phyloP scores from a whole-genome alignment of 2,113 vertebrate genomes.

The Echinops telfairi region DNA sequence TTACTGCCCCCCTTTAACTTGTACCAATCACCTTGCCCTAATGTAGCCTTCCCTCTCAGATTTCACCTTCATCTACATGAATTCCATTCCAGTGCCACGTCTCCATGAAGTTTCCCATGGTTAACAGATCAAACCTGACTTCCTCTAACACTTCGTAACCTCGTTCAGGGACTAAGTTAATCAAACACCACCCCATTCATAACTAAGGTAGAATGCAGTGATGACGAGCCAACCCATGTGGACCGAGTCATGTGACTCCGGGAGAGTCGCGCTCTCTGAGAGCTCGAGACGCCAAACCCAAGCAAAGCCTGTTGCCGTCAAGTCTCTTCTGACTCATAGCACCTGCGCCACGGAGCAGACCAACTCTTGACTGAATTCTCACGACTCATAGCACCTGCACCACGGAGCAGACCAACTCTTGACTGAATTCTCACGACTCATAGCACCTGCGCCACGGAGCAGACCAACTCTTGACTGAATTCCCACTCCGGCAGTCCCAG shows the following conservation, averaged over 20 bases:
- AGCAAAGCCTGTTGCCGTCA: background rate
- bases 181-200: background rate
- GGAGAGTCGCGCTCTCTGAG: background rate
- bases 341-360: background rate
- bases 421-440: background rate
- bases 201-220: background rate
- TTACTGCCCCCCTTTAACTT: too few species aligned
- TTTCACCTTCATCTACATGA: too few species aligned
- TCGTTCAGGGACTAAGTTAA: background rate
- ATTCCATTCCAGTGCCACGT: too few species aligned
- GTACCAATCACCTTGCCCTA: too few species aligned
- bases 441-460: background rate
- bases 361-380: background rate
- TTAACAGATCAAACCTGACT: too few species aligned
- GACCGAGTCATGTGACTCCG: background rate
- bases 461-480: background rate
- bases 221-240: constrained; percentile 1
- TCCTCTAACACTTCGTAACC: background rate
- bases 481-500: background rate
- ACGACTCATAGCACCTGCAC: background rate
- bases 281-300: background rate
- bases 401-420: background rate
- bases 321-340: background rate
- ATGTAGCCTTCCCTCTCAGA: too few species aligned
- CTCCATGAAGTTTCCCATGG: too few species aligned